These are phyloP conservation scores for Manis crassicaudata DNA, from an alignment of 2,797 vertebrate species.

Conservation along the genomic window DNA sequence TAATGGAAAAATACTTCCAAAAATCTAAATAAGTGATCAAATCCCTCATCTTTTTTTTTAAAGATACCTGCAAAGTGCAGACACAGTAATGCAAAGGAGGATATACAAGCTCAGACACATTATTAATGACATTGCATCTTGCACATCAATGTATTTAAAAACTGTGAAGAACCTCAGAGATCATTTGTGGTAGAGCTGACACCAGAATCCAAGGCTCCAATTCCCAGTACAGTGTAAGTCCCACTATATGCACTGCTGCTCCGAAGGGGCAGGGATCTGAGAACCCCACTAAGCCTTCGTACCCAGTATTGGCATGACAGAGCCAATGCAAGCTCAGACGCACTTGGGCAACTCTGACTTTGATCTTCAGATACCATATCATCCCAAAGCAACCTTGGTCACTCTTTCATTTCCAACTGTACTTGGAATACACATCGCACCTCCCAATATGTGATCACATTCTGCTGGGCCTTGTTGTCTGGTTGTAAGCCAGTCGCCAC, in stretches of 20 bases:
- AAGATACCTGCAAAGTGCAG: not conserved
- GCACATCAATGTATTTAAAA: not conserved
- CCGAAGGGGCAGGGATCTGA: not conserved
- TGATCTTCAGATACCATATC: not conserved
- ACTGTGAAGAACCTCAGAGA: not conserved
- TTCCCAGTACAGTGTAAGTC: not conserved
- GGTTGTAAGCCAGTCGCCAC: rapidly evolving
- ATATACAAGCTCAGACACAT: not conserved
- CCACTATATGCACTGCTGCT: not conserved
- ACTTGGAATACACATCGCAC: not conserved
- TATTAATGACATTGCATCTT: not conserved
- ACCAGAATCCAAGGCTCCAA: not conserved
- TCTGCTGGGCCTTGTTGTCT: not conserved
- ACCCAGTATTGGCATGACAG: not conserved
- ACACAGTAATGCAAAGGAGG: not conserved
- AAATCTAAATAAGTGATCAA: constrained; percentile 7
- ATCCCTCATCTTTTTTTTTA: not conserved
- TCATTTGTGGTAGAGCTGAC: not conserved
- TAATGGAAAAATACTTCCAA: constrained; percentile 43
- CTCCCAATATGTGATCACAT: not conserved
- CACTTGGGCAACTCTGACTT: not conserved
- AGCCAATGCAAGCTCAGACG: not conserved
- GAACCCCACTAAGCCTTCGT: rapidly evolving
- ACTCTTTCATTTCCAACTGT: not conserved
- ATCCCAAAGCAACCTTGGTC: not conserved